Evolutionary conservation across 1,140 invertebrate genomes (phyloP).

Genomic region (Contarinia nasturtii): DNA sequence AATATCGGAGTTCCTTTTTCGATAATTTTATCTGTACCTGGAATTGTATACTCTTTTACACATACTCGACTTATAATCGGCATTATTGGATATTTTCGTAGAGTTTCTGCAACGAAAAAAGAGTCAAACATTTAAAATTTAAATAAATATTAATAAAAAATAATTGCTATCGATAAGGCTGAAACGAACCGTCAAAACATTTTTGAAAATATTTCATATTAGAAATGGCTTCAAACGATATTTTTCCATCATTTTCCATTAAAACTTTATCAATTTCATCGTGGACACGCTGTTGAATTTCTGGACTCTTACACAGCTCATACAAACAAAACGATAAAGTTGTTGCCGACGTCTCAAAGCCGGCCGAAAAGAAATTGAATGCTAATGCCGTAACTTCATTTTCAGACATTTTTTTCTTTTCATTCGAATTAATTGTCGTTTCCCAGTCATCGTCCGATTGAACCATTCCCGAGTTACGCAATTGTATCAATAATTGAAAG

Average conservation of each 20-base stretch:
- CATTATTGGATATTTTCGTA: constrained; percentile 16
- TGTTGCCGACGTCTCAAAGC: constrained; percentile 20
- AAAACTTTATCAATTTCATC: not conserved
- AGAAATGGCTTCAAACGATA: constrained; percentile 18
- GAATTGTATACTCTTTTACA: constrained; percentile 15
- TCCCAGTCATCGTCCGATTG: constrained; percentile 6
- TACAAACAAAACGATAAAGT: constrained; percentile 26
- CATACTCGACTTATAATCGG: constrained; percentile 7
- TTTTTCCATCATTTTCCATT: constrained; percentile 4
- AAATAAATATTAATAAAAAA: not conserved
- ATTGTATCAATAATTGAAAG: constrained; percentile 20
- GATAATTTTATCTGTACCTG: constrained; percentile 17
- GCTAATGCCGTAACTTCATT: constrained; percentile 17
- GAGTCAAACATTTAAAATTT: not conserved
- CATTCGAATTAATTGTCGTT: no score
- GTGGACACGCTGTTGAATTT: no score
- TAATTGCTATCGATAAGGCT: no score
- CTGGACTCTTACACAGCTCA: constrained; percentile 16
- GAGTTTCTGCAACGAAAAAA: constrained; percentile 2
- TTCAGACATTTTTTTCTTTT: no score
- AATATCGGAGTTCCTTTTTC: constrained; percentile 19
- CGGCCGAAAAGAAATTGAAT: constrained; percentile 19
- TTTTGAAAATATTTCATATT: constrained; percentile 21
- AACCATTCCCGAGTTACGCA: constrained; percentile 8
- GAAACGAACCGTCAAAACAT: constrained; percentile 5